A percentile compares a stretch with the other conserved stretches of the same genome.
Evolutionary conservation across 2,113 vertebrate genomes (phyloP).

Genomic region (Myiozetetes cayanensis): DNA sequence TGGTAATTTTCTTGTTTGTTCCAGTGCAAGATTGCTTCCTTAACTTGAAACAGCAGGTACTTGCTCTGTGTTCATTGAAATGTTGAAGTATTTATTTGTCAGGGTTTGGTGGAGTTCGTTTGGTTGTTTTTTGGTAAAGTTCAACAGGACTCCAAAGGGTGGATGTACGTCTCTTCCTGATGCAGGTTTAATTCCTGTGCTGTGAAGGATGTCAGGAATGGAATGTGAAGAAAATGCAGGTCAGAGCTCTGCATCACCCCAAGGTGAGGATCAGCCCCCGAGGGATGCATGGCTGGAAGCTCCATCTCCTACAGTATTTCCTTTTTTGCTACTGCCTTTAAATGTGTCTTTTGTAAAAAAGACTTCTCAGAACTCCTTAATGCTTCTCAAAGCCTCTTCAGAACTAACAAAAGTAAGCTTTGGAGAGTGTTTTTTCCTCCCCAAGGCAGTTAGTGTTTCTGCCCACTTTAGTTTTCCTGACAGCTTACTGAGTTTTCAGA

Average conservation of each 20-base stretch:
- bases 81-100: background rate
- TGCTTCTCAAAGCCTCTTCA: background rate
- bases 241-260: background rate
- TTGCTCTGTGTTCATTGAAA: background rate
- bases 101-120: background rate
- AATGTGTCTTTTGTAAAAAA: background rate
- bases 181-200: background rate
- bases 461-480: background rate
- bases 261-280: fast-evolving
- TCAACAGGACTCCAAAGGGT: background rate
- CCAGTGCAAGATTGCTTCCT: background rate
- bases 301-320: background rate
- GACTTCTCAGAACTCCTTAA: background rate
- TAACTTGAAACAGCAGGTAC: background rate
- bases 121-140: background rate
- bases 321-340: background rate
- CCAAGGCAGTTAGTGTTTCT: background rate
- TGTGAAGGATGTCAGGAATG: background rate
- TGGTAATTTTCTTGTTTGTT: background rate
- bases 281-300: background rate
- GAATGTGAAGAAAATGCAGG: background rate
- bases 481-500: background rate
- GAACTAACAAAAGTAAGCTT: background rate
- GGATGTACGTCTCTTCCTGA: background rate
- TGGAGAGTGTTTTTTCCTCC: background rate